phyloP scores from a whole-genome alignment of 2,113 vertebrate genomes.

The Poeciliopsis occidentalis region DNA sequence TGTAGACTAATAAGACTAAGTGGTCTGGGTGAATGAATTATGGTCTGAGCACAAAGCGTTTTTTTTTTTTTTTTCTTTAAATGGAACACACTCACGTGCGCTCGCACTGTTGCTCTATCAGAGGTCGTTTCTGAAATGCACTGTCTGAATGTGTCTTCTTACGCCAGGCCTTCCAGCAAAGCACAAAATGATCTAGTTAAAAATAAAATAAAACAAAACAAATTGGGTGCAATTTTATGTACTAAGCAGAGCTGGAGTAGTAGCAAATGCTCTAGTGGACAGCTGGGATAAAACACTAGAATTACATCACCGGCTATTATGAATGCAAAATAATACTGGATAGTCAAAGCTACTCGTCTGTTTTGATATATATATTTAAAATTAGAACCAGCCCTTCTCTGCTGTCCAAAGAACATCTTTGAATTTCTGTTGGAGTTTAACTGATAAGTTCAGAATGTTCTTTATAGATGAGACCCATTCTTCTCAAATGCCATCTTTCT shows the following conservation, averaged over 20 bases:
- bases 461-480: conserved; percentile 3
- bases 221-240: not conserved
- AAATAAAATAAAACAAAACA: not conserved
- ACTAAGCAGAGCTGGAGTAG: not conserved
- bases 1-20: conserved; percentile 76
- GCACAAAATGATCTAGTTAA: not conserved
- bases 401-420: conserved; percentile 18
- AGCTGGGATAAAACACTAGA: not conserved
- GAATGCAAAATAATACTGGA: not conserved
- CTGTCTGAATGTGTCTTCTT: not conserved
- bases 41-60: conserved; percentile 44
- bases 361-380: conserved; percentile 12
- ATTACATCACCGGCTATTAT: not conserved
- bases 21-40: conserved; percentile 70
- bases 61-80: conserved; percentile 16
- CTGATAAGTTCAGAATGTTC: conserved; percentile 22
- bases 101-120: conserved; percentile 24
- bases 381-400: not conserved
- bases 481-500: not conserved
- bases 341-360: conserved; percentile 6
- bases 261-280: not conserved
- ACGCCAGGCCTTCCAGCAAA: not conserved
- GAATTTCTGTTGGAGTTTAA: conserved; percentile 14
- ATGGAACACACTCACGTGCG: conserved; percentile 38
- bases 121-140: conserved; percentile 32